Evolutionary conservation across 2,888 invertebrate genomes (phyloP).

Genomic region (Masnerella sp.): DNA sequence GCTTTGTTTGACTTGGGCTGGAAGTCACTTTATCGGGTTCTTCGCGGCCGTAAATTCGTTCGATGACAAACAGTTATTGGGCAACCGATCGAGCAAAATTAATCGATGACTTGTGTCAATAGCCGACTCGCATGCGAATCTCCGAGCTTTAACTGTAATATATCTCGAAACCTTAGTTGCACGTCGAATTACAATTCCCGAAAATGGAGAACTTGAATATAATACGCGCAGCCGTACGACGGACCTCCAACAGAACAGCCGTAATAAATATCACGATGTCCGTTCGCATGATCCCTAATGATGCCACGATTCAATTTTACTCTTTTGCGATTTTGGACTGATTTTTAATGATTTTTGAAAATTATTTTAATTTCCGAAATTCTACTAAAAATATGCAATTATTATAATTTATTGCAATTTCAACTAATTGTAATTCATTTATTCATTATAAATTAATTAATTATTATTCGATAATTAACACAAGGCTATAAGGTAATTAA

Average conservation of each 20-base stretch:
- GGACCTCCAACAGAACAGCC: conserved; percentile 53
- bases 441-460: no score
- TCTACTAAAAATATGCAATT: no score
- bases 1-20: conserved; percentile 28
- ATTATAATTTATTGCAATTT: no score
- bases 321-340: conserved; percentile 27
- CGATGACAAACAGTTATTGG: conserved; percentile 38
- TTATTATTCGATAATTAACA: no score
- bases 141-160: conserved; percentile 51
- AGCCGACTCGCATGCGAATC: conserved; percentile 35
- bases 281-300: conserved; percentile 33
- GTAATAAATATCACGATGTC: conserved; percentile 58
- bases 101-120: conserved; percentile 43
- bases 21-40: conserved; percentile 36
- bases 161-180: conserved; percentile 72
- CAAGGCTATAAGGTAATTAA: no score
- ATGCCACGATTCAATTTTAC: conserved; percentile 18
- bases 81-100: conserved; percentile 24
- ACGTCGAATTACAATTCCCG: conserved; percentile 75
- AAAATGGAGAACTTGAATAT: conserved; percentile 73
- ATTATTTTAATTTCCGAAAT: no score
- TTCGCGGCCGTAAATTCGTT: conserved; percentile 30
- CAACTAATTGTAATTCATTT: no score
- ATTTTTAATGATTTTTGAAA: no score
- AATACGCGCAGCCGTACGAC: conserved; percentile 75